Evolutionary conservation across 2,888 invertebrate species (phyloP).

Genomic region (Meiosimyza decipiens): DNA sequence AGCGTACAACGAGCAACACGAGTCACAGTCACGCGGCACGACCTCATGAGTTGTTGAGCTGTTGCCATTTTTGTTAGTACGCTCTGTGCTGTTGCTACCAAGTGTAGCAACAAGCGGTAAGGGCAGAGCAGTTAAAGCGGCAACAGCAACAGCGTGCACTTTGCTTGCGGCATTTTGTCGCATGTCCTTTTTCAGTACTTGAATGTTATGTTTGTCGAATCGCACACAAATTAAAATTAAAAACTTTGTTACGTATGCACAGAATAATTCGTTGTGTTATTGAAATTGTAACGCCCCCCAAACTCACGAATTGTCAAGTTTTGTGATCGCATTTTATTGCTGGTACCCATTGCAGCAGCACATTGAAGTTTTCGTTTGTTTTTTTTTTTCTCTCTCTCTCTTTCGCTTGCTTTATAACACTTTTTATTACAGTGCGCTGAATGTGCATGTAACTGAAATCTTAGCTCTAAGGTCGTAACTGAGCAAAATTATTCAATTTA

Average conservation of each 20-base stretch:
- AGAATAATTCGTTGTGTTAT: conserved; percentile 59
- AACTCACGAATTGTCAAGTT: conserved; percentile 36
- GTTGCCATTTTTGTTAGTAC: conserved; percentile 30
- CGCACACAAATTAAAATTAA: conserved; percentile 17
- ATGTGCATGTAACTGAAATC: too few relatives aligned
- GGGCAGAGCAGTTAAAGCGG: neutral
- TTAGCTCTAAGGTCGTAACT: too few relatives aligned
- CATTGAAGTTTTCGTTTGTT: too few relatives aligned
- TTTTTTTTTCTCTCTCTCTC: too few relatives aligned
- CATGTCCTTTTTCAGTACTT: conserved; percentile 43
- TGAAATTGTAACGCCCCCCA: conserved; percentile 48
- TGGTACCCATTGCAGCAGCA: too few relatives aligned
- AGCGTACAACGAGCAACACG: conserved; percentile 36
- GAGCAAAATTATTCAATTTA: too few relatives aligned
- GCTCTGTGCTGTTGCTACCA: conserved; percentile 3
- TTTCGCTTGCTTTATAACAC: too few relatives aligned
- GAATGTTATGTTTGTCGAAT: neutral
- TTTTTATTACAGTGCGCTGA: too few relatives aligned
- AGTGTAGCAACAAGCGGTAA: conserved; percentile 24
- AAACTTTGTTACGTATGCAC: conserved; percentile 49
- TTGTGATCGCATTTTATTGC: neutral
- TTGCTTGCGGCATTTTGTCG: conserved; percentile 47
- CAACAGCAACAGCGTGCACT: conserved; percentile 44
- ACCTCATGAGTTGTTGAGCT: conserved; percentile 50
- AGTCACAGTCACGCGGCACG: conserved; percentile 55